These are phyloP conservation scores for Dendrolimus pini DNA, from an alignment of 2,888 invertebrate genomes.

Conservation along the genomic window DNA sequence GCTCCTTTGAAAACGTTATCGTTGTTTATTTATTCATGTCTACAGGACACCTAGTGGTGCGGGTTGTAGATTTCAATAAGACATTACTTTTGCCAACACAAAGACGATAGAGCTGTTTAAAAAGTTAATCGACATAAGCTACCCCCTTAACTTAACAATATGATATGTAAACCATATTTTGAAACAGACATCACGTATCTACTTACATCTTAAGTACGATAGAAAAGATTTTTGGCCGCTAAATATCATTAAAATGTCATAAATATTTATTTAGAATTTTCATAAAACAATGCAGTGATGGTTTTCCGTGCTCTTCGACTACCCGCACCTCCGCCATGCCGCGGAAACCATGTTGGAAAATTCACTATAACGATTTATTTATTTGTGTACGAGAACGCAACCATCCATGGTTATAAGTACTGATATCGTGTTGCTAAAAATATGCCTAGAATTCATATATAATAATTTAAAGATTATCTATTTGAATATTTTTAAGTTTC, in stretches of 20 bases:
- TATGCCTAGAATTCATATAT: too few species aligned
- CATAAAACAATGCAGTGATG: conserved; percentile 8
- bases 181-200: too few species aligned
- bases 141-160: too few species aligned
- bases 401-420: conserved; percentile 22
- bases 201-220: too few species aligned
- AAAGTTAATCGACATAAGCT: too few species aligned
- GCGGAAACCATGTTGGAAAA: conserved; percentile 69
- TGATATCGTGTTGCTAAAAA: too few species aligned
- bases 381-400: conserved; percentile 42
- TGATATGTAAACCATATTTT: too few species aligned
- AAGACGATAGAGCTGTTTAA: too few species aligned
- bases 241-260: background rate
- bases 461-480: too few species aligned
- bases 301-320: conserved; percentile 33
- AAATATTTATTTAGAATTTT: background rate
- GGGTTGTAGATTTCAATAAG: background rate
- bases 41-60: conserved; percentile 6
- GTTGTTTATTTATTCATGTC: conserved; percentile 40
- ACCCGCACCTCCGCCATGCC: conserved; percentile 42
- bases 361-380: conserved; percentile 63
- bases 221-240: too few species aligned
- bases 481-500: too few species aligned
- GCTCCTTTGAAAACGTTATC: conserved; percentile 38
- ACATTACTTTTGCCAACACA: too few species aligned